Base-by-base conservation (phyloP, 2,113 vertebrate species). In the Dipodomys ordii region DNA sequence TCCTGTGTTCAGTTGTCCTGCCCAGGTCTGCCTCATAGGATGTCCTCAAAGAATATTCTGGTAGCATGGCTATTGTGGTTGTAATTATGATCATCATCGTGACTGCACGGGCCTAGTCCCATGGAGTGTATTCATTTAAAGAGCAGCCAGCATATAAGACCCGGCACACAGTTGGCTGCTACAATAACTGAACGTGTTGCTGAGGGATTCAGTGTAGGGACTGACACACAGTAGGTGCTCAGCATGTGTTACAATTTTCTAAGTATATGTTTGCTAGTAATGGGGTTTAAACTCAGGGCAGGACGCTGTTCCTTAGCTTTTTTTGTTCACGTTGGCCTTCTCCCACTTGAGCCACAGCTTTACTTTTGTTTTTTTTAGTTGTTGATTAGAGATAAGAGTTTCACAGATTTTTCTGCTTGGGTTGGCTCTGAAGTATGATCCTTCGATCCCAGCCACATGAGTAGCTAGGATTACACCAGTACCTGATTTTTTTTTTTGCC, bases 151-250 rank as follows among this genome's bases (percentile, higher is more conserved):
- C 78, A 3, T 11, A 28, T 11, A 28, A 35, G 19, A 1, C 7
- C 6, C 1, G 6, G 32, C 78, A 19, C 73, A 28, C 9, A 64
- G 81, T n/a, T 60, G 78, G 49, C 2, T 0, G 16, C 30, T 20
- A 69, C 19, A 35, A 30, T 15, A 23, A 25, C 67, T 28, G 23
- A 39, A 7, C 19, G 23, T 68, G 46, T 23, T 60, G 12, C 65
- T 71, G 18, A 3, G 13, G 62, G 65, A 7, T 23, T 18, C 27
- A 18, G 25, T n/a, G 15, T 57, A 28, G 64, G 35, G n/a, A 13
- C 64, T 73, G 64, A 64, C 79, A 68, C 91, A 22, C 6, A 81
- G 86, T 73, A 79, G 88, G 86, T 86, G 49, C 57, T 86, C 76
- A 30, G 3, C 2, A 35, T 18, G 25, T 23, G 13, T 19, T 84